Percentiles rank a stretch among this genome's conserved stretches.
phyloP scores from a whole-genome alignment of 2,113 vertebrate genomes.

The Microtus oregoni region DNA sequence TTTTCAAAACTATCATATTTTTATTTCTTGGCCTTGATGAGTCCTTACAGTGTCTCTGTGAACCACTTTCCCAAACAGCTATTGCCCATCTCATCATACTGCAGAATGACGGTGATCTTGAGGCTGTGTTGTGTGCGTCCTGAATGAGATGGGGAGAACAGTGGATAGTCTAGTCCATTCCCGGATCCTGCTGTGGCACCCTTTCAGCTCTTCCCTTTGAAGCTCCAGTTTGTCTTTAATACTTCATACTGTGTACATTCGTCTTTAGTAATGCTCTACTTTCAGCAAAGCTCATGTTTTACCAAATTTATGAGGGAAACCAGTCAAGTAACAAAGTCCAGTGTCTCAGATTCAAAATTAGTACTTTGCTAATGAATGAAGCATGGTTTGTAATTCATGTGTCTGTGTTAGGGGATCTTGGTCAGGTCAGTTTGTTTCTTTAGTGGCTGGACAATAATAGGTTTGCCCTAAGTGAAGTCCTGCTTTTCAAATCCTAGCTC shows the following conservation, averaged over 20 bases:
- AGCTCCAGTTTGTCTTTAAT: slow-evolving; percentile 60
- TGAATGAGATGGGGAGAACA: neutral
- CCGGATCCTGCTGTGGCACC: neutral
- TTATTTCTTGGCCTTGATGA: slow-evolving; percentile 30
- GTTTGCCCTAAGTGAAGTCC: neutral
- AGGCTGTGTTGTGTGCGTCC: neutral
- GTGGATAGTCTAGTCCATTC: neutral
- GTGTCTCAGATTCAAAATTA: slow-evolving; percentile 51
- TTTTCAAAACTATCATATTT: neutral
- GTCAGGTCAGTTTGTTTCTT: slow-evolving; percentile 23
- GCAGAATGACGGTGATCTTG: slow-evolving; percentile 1
- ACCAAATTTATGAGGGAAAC: slow-evolving; percentile 39
- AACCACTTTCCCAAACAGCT: neutral
- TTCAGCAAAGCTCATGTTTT: neutral
- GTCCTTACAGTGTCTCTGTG: neutral
- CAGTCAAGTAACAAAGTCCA: neutral
- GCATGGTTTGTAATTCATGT: neutral
- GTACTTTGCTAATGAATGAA: slow-evolving; percentile 15
- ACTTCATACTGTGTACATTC: slow-evolving; percentile 21
- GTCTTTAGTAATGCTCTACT: neutral
- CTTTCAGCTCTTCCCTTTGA: slow-evolving; percentile 10
- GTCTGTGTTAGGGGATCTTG: neutral
- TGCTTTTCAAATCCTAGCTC: slow-evolving; percentile 29
- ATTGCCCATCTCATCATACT: neutral
- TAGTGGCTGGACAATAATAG: neutral